Evolutionary conservation across 2,888 invertebrate species (phyloP).

Genomic region (Conchocele bisecta): DNA sequence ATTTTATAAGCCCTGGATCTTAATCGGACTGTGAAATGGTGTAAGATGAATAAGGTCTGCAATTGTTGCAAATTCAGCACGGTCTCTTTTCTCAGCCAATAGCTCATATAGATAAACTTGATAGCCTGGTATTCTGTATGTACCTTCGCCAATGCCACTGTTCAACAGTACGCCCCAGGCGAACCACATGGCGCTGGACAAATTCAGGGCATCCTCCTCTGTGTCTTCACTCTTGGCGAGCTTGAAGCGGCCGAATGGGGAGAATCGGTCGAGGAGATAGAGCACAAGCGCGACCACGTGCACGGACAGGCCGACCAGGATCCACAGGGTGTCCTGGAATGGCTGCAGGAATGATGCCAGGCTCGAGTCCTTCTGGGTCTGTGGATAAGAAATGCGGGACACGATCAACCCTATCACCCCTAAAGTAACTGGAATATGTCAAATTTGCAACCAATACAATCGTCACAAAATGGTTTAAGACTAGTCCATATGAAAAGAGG

Average conservation of each 20-base stretch:
- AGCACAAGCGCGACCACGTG: constrained; percentile 98
- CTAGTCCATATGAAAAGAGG: no score
- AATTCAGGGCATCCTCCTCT: constrained; percentile 98
- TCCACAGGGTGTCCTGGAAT: constrained; percentile 99
- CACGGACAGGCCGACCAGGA: constrained; percentile 98
- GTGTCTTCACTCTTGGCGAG: constrained; percentile 85
- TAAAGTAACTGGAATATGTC: no score
- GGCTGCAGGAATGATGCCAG: constrained; percentile 99
- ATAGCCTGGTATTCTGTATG: no score
- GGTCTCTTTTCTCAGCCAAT: no score
- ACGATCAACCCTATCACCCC: no score
- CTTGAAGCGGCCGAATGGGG: constrained; percentile 90
- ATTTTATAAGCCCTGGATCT: no score
- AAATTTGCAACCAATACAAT: no score
- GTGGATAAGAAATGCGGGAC: constrained; percentile 82
- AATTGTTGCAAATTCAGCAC: no score
- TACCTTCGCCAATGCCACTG: constrained; percentile 99
- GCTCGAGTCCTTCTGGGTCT: constrained; percentile 98
- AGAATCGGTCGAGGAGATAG: constrained; percentile 93
- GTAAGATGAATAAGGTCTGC: no score
- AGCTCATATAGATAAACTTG: no score
- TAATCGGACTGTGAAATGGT: no score
- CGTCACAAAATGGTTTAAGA: no score
- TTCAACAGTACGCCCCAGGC: constrained; percentile 99
- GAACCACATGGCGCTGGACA: constrained; percentile 99